Evolutionary conservation across 2,888 invertebrate genomes (phyloP), one percentile per base, ranked within the genome.

Genomic region (Agonum fuliginosum): DNA sequence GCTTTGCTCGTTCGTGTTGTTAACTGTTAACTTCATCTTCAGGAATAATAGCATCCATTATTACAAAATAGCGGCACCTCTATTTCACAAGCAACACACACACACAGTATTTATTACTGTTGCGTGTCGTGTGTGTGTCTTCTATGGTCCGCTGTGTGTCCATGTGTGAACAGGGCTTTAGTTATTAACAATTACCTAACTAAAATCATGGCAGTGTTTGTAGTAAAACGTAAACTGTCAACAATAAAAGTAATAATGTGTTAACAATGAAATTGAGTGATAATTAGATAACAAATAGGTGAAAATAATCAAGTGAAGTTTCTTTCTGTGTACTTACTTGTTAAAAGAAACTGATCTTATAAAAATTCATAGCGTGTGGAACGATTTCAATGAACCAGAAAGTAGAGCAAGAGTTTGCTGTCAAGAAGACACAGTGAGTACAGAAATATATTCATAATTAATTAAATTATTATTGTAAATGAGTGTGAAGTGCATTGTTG

Each of bases 271-370:
- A 48, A 20, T 54, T 20, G 20, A 22, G 58, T 62, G 58, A 62
- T 62, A 62, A 62, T 54, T 54, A 27, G 24, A 14, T 24, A 14
- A 24, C 24, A 22, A 54, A 62, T 30, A 62, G 27, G 30, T 62
- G 58, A 62, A 62, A 62, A 62, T 62, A 62, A 54, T 24, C 54
- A 54, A 48, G 24, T 54, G 54, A 54, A 51, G 19, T 27, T 30
- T 62, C 14, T 46, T 46, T 12, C 17, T n/a, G 51, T 20, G 51
- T 51, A 12, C 51, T 51, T 22, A 54, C 10, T 24, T 8, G 1
- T 30, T 8, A 62, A 62, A 30, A 62, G 58, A 62, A 62, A 62
- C 30, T 62, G 30, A 62, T 30, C 30, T 27, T 62, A 62, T 62
- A 62, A 30, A 62, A 62, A 62, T 62, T 62, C 58, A 30, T 62